These are phyloP conservation scores for Plagiodera versicolora DNA, from an alignment of 2,888 invertebrate genomes.

Conservation along the genomic window DNA sequence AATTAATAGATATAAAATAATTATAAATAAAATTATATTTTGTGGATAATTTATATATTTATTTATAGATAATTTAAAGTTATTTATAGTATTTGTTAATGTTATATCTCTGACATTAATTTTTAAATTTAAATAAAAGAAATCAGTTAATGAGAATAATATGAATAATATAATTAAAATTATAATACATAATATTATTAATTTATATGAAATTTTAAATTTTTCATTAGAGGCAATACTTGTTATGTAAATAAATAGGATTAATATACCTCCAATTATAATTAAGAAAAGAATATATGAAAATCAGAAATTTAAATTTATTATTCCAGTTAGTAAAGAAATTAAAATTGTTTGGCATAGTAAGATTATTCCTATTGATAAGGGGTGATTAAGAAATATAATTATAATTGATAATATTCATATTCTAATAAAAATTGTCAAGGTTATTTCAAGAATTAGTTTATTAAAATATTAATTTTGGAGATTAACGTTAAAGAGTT, in stretches of 20 bases:
- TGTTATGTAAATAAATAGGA: slow-evolving; percentile 67
- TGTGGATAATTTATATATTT: slow-evolving; percentile 61
- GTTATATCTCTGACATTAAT: slow-evolving; percentile 40
- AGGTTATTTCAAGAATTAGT: slow-evolving; percentile 61
- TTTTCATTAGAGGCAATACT: slow-evolving; percentile 66
- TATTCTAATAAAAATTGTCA: slow-evolving; percentile 44
- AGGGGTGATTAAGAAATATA: slow-evolving; percentile 57
- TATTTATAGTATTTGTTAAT: slow-evolving; percentile 17
- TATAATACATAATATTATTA: slow-evolving; percentile 45
- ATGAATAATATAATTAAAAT: too few species aligned
- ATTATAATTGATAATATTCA: slow-evolving; percentile 51
- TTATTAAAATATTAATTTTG: slow-evolving; percentile 72
- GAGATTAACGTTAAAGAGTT: slow-evolving; percentile 64
- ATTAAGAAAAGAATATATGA: slow-evolving; percentile 65
- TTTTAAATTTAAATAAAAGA: slow-evolving; percentile 43
- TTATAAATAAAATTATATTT: slow-evolving; percentile 57
- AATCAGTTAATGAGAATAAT: background rate
- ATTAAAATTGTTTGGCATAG: slow-evolving; percentile 59
- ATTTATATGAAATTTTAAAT: slow-evolving; percentile 53
- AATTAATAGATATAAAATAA: slow-evolving; percentile 65
- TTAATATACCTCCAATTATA: slow-evolving; percentile 66
- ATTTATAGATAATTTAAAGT: slow-evolving; percentile 50
- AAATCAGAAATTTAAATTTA: slow-evolving; percentile 61
- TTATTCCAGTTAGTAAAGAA: slow-evolving; percentile 56
- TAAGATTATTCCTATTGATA: slow-evolving; percentile 61